Evolutionary conservation across 2,888 invertebrate genomes (phyloP).

Genomic region (Troglohyphantes excavatus): DNA sequence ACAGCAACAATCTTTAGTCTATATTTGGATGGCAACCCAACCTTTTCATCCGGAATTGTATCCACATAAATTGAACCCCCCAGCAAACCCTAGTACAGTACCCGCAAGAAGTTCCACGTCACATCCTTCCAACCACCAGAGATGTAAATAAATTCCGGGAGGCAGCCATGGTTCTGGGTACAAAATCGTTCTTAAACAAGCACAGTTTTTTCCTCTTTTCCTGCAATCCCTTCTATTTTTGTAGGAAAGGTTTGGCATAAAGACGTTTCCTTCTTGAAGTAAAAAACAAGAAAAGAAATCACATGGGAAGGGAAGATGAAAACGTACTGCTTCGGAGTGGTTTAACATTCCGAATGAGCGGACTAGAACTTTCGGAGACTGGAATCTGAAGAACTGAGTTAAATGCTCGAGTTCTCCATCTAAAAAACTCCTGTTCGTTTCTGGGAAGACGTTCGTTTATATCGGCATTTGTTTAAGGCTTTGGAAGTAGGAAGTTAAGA

Average conservation of each 20-base stretch:
- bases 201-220: conserved; percentile 4
- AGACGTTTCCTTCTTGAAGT: conserved; percentile 4
- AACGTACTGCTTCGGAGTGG: conserved; percentile 37
- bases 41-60: too few species aligned
- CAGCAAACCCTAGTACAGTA: too few species aligned
- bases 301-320: conserved; percentile 3
- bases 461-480: background rate
- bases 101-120: background rate
- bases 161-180: background rate
- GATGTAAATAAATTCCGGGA: conserved; percentile 51
- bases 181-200: conserved; percentile 60
- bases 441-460: conserved; percentile 1
- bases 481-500: background rate
- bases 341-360: conserved; percentile 57
- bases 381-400: conserved; percentile 24
- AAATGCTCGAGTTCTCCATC: conserved; percentile 10
- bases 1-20: too few species aligned
- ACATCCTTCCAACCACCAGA: conserved; percentile 1
- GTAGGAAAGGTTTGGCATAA: conserved; percentile 16
- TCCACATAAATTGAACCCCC: too few species aligned
- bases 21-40: too few species aligned
- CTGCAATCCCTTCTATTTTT: conserved; percentile 24
- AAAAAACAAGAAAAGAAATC: background rate
- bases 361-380: conserved; percentile 13
- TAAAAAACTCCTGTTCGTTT: background rate